phyloP scores from a whole-genome alignment of 2,113 vertebrate species.

The Poeciliopsis retropinna region DNA sequence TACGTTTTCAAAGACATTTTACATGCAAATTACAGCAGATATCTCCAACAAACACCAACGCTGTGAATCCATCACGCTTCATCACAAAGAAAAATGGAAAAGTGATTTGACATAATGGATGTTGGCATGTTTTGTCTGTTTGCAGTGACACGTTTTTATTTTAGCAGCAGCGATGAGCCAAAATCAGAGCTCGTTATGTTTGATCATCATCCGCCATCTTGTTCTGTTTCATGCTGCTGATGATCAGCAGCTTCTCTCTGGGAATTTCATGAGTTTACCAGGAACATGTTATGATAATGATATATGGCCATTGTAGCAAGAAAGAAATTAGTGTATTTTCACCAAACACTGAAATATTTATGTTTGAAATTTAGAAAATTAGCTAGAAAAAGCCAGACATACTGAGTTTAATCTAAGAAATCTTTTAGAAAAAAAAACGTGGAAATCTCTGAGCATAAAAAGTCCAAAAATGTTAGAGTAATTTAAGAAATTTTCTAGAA shows the following conservation, averaged over 20 bases:
- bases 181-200: slow-evolving; percentile 49
- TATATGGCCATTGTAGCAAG: too few species aligned
- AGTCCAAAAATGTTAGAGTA: too few species aligned
- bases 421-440: too few species aligned
- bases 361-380: too few species aligned
- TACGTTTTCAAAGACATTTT: slow-evolving; percentile 20
- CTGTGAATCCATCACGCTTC: slow-evolving; percentile 27
- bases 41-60: slow-evolving; percentile 29
- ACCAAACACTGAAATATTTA: too few species aligned
- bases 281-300: too few species aligned
- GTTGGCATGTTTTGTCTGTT: slow-evolving; percentile 41
- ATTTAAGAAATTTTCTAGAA: too few species aligned
- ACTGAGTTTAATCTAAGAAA: too few species aligned
- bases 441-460: too few species aligned
- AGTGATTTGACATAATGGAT: slow-evolving; percentile 34
- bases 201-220: slow-evolving; percentile 31
- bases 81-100: slow-evolving; percentile 12
- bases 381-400: too few species aligned
- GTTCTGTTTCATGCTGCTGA: slow-evolving; percentile 21
- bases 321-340: too few species aligned
- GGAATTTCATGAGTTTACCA: slow-evolving; percentile 36
- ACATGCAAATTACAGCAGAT: slow-evolving; percentile 18
- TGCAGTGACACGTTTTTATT: slow-evolving; percentile 18
- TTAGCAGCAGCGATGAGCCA: slow-evolving; percentile 42
- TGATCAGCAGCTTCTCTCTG: slow-evolving; percentile 43